Percentiles rank a stretch among this genome's conserved stretches.
Evolutionary conservation across 1,140 invertebrate genomes (phyloP).

Genomic region (Eubasilissa regina): DNA sequence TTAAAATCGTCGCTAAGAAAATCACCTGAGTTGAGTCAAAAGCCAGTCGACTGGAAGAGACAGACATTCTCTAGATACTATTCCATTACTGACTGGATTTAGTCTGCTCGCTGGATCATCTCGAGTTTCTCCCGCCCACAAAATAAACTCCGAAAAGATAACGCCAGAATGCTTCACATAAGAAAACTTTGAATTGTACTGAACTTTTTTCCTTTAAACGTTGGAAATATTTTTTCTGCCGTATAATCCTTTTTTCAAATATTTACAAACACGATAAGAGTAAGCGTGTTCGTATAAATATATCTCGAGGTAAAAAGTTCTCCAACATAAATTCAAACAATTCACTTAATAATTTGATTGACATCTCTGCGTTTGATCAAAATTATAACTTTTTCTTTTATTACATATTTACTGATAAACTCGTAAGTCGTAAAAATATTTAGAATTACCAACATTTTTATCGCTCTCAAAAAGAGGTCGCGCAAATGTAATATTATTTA

Average conservation of each 20-base stretch:
- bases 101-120: slow-evolving; percentile 8
- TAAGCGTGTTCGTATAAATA: no score
- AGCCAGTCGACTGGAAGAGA: slow-evolving; percentile 5
- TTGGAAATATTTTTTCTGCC: background rate
- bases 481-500: no score
- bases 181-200: slow-evolving; percentile 11
- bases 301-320: no score
- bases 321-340: no score
- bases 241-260: background rate
- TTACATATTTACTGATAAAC: no score
- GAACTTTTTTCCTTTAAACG: background rate
- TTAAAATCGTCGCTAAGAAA: slow-evolving; percentile 34
- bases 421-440: no score
- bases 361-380: no score
- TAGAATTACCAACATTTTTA: no score
- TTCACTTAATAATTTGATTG: no score
- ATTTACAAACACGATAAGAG: background rate
- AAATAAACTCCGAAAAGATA: slow-evolving; percentile 24
- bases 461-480: no score
- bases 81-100: slow-evolving; percentile 10
- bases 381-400: no score
- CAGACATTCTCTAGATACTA: slow-evolving; percentile 1
- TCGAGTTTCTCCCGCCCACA: background rate
- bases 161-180: slow-evolving; percentile 7
- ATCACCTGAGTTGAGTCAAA: slow-evolving; percentile 18